Base-by-base conservation (phyloP, 2,113 vertebrate species). In the Ceratotherium simum region DNA sequence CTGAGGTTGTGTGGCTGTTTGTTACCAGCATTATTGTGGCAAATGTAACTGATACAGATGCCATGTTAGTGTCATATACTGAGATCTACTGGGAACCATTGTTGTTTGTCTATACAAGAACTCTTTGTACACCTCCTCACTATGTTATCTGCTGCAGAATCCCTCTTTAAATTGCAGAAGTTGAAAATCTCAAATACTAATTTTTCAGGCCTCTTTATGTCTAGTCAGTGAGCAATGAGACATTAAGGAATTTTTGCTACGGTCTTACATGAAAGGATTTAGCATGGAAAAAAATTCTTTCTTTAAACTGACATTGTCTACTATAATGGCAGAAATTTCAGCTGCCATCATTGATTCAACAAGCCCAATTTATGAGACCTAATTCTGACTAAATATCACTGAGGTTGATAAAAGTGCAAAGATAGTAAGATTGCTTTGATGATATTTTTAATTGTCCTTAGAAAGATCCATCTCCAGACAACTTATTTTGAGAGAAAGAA, bases 401-500 rank as follows among this genome's bases (percentile, higher is more conserved):
- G 42, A 8, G 3, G 20, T 46, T 46, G 46, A 85, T 33, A 42
- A 80, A 80, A 91, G 11, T 58, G 31, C 27, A 83, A 80, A 95
- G 39, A 67, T 29, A 1, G 3, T 75, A 88, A 67, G 31, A 70
- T 89, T 13, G 39, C 25, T 88, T 91, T 95, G 11, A 64, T 54
- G 39, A 4, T 48, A 58, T 58, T 70, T 80, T 70, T 79, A 67
- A 51, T 79, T 81, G 3, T 31, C 39, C 31, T 25, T 75, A 65
- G 29, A 94, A 79, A 62, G 80, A 80, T 46, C 54, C 84, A 42
- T 73, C 36, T 87, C 39, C 5, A 72, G 27, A 73, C 27, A 83
- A 27, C 16, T 79, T 60, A 18, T 42, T 79, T 54, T 92, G 80
- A 79, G 42, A 92, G 76, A 93, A 95, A 73, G 60, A 39, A 96